Conservation (phyloP, 1,140 invertebrate genomes). For the Drosophila kurseongensis region DNA sequence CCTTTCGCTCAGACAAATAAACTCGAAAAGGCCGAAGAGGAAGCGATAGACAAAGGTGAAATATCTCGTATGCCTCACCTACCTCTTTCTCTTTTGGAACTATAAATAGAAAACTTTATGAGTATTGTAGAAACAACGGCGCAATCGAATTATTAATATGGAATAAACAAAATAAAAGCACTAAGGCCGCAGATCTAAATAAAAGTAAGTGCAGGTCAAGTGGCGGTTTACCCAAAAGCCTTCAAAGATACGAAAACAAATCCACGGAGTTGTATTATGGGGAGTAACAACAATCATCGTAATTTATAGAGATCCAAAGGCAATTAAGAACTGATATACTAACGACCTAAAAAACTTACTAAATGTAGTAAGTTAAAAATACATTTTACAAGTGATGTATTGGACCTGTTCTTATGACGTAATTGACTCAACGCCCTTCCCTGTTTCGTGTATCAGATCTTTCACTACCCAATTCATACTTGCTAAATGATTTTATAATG, state of each 20-base stretch:
- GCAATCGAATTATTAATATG: constrained; percentile 30
- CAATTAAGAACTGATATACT: too few species aligned
- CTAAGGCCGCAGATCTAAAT: background rate
- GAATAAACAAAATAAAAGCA: constrained; percentile 16
- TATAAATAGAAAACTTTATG: constrained; percentile 38
- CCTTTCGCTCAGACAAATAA: constrained; percentile 40
- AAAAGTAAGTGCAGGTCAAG: constrained; percentile 16
- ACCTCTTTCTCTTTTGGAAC: background rate
- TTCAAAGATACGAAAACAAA: background rate
- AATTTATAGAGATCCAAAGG: background rate
- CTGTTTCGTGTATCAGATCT: background rate
- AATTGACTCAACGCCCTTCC: constrained; percentile 1
- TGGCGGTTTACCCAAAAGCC: background rate
- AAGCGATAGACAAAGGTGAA: constrained; percentile 21
- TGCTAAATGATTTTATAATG: constrained; percentile 30
- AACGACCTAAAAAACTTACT: background rate
- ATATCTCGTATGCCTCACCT: constrained; percentile 9
- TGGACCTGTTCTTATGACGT: constrained; percentile 6
- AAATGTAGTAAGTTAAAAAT: background rate
- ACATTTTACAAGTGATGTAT: background rate
- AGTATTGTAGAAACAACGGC: background rate
- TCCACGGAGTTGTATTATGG: too few species aligned
- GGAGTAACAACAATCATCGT: background rate
- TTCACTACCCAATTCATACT: background rate
- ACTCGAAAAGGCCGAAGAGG: constrained; percentile 30